These are phyloP conservation scores for Chauna torquata DNA, from an alignment of 2,113 vertebrate genomes.

Conservation along the genomic window DNA sequence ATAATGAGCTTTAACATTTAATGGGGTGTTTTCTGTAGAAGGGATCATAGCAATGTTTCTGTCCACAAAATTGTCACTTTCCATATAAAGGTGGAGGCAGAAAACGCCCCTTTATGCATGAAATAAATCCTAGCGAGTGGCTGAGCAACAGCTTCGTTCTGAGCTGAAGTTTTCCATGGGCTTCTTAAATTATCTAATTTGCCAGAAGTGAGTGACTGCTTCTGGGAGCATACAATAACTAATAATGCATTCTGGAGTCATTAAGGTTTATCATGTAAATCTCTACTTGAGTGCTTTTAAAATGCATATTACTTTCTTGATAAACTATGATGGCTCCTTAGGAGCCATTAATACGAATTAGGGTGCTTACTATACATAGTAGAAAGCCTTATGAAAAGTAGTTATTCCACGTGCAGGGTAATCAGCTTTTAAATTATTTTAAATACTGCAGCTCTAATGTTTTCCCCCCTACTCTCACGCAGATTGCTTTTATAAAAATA, in stretches of 20 bases:
- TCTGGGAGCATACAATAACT: background rate
- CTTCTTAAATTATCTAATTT: constrained; percentile 48
- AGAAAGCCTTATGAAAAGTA: constrained; percentile 24
- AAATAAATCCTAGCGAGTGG: constrained; percentile 11
- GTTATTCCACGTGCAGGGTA: background rate
- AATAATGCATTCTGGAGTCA: constrained; percentile 31
- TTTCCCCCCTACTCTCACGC: background rate
- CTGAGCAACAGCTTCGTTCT: background rate
- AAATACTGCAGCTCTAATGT: constrained; percentile 11
- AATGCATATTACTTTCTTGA: constrained; percentile 60
- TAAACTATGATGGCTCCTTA: constrained; percentile 51
- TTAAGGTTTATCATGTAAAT: constrained; percentile 51
- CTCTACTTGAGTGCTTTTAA: constrained; percentile 39
- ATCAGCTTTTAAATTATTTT: constrained; percentile 54
- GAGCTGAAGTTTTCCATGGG: background rate
- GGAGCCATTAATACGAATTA: constrained; percentile 40
- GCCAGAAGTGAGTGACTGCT: constrained; percentile 30
- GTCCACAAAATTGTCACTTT: background rate
- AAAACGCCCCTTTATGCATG: background rate
- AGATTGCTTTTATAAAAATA: background rate
- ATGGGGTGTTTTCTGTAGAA: constrained; percentile 23
- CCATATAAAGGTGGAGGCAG: background rate
- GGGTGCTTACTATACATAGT: background rate
- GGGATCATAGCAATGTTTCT: background rate
- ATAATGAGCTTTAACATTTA: constrained; percentile 50